phyloP scores from a whole-genome alignment of 2,888 invertebrate species.

The Eudasyphora cyanicolor region DNA sequence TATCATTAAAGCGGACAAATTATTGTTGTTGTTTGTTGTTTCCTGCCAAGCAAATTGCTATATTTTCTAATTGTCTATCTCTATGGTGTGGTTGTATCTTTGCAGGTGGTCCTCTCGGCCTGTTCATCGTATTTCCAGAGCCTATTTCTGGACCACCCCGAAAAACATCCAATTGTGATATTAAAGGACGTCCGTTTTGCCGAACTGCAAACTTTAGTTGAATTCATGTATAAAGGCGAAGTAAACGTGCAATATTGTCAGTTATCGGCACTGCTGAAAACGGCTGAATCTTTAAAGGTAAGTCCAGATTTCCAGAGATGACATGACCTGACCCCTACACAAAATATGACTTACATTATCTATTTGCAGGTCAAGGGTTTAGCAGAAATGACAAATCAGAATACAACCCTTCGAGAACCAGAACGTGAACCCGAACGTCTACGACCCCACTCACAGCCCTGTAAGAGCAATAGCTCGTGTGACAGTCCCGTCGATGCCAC shows the following conservation, averaged over 20 bases:
- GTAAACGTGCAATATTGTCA: constrained; percentile 97
- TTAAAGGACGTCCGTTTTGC: constrained; percentile 95
- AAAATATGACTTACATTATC: background rate
- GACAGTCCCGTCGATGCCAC: constrained; percentile 73
- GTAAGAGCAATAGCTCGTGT: constrained; percentile 72
- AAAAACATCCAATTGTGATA: constrained; percentile 95
- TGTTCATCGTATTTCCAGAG: constrained; percentile 97
- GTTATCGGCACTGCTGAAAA: constrained; percentile 93
- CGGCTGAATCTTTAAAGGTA: constrained; percentile 94
- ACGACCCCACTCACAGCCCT: constrained; percentile 79
- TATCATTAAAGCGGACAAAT: background rate
- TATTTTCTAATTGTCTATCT: background rate
- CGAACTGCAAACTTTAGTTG: constrained; percentile 94
- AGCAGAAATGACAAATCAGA: constrained; percentile 94
- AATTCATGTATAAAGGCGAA: constrained; percentile 98
- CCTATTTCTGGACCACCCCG: constrained; percentile 95
- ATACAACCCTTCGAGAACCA: constrained; percentile 82
- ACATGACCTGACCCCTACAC: background rate
- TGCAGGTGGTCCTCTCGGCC: constrained; percentile 94
- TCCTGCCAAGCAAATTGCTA: background rate
- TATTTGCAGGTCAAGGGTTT: constrained; percentile 88
- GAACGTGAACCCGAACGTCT: constrained; percentile 81
- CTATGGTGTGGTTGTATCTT: constrained; percentile 67
- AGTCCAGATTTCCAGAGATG: constrained; percentile 44
- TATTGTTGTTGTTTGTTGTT: background rate